Conservation (phyloP, 2,113 vertebrate genomes). For the Pteruthius melanotis region DNA sequence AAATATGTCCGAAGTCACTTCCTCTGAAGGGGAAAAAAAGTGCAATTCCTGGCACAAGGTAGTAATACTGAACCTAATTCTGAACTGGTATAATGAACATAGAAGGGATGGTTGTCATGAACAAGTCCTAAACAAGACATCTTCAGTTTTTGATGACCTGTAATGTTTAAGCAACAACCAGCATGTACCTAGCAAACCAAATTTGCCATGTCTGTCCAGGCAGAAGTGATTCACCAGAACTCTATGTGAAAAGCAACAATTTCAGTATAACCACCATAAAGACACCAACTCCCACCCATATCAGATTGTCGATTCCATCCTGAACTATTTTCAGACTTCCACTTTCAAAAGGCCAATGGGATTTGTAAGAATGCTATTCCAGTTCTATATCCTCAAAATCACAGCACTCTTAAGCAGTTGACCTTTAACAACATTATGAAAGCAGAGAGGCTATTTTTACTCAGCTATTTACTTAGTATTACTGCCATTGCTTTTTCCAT, state of each 20-base stretch:
- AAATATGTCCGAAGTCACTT: not conserved
- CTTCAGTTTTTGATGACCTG: not conserved
- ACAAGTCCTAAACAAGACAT: not conserved
- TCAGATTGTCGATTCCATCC: not conserved
- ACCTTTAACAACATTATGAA: conserved; percentile 38
- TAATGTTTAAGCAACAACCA: not conserved
- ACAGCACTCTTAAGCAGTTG: conserved; percentile 4
- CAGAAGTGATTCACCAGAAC: not conserved
- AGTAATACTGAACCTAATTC: not conserved
- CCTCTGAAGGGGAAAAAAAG: not conserved
- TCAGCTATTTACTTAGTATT: conserved; percentile 7
- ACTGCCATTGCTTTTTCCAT: conserved; percentile 44
- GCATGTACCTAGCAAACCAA: not conserved
- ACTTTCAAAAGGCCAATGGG: not conserved
- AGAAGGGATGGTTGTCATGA: not conserved
- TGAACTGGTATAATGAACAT: not conserved
- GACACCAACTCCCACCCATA: not conserved
- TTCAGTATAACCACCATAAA: not conserved
- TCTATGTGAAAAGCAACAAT: not conserved
- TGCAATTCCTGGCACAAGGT: not conserved
- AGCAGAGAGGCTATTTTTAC: conserved; percentile 39
- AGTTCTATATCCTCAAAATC: conserved; percentile 2
- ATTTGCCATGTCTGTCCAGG: not conserved
- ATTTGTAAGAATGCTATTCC: not conserved
- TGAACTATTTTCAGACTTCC: not conserved